phyloP scores from a whole-genome alignment of 2,888 invertebrate species.

The Isoperla grammatica region DNA sequence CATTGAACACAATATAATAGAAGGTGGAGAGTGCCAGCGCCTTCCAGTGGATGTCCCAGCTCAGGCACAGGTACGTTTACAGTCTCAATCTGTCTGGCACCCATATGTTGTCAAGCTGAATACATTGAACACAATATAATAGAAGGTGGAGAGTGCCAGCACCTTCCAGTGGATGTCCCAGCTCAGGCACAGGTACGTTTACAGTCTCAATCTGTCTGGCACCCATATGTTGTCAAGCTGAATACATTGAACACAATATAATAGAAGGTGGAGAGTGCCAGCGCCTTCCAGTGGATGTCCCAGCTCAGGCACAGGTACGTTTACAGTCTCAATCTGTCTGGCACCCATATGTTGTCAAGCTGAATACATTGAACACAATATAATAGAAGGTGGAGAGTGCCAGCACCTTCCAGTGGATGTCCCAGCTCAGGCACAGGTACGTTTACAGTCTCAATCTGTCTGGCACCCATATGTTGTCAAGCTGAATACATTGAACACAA shows the following conservation, averaged over 20 bases:
- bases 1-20: too few relatives aligned
- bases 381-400: conserved; percentile 75
- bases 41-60: conserved; percentile 89
- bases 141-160: conserved; percentile 71
- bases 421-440: conserved; percentile 69
- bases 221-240: too few relatives aligned
- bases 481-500: too few relatives aligned
- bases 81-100: conserved; percentile 1
- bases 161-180: conserved; percentile 93
- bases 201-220: neutral
- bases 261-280: conserved; percentile 72
- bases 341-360: too few relatives aligned
- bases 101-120: too few relatives aligned
- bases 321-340: neutral
- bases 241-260: too few relatives aligned
- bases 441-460: neutral
- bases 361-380: too few relatives aligned
- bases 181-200: conserved; percentile 57
- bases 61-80: conserved; percentile 56
- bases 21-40: conserved; percentile 75
- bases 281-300: conserved; percentile 87
- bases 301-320: conserved; percentile 65
- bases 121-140: too few relatives aligned
- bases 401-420: conserved; percentile 85
- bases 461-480: too few relatives aligned